Conservation (phyloP, 1,140 invertebrate species). For the Adelges cooleyi region DNA sequence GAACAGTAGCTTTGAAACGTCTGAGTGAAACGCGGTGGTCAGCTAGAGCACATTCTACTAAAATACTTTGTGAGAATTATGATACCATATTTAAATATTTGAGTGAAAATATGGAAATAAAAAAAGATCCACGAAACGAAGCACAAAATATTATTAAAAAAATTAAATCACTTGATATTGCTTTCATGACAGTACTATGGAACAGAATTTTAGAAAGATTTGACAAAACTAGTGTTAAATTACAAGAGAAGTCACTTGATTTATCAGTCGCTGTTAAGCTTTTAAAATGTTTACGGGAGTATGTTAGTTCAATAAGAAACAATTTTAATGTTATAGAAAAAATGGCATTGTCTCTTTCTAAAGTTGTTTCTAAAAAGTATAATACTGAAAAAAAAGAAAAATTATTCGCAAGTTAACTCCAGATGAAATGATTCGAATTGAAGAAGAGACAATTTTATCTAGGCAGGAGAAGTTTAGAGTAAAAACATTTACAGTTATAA, state of each 20-base stretch:
- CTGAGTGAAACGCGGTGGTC: background rate
- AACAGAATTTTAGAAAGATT: slow-evolving; percentile 1
- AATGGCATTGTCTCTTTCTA: slow-evolving; percentile 1
- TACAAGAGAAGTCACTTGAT: background rate
- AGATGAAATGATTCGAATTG: background rate
- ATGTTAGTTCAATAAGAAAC: too few relatives aligned
- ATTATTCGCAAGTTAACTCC: background rate
- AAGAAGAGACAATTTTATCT: background rate
- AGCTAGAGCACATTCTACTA: background rate
- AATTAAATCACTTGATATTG: background rate
- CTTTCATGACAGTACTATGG: background rate
- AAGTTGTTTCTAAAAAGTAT: background rate
- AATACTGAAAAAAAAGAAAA: slow-evolving; percentile 2
- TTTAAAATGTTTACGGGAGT: background rate
- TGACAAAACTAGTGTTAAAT: background rate
- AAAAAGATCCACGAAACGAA: background rate
- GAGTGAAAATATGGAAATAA: background rate
- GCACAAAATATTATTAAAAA: background rate
- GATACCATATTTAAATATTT: background rate
- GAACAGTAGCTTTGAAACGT: background rate
- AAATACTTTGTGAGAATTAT: background rate
- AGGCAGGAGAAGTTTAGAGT: background rate
- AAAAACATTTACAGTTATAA: background rate
- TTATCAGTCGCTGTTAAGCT: background rate
- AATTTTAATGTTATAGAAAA: background rate